Evolutionary conservation across 2,888 invertebrate species (phyloP), one percentile per base, ranked within the genome.

Genomic region (Allygus modestus): DNA sequence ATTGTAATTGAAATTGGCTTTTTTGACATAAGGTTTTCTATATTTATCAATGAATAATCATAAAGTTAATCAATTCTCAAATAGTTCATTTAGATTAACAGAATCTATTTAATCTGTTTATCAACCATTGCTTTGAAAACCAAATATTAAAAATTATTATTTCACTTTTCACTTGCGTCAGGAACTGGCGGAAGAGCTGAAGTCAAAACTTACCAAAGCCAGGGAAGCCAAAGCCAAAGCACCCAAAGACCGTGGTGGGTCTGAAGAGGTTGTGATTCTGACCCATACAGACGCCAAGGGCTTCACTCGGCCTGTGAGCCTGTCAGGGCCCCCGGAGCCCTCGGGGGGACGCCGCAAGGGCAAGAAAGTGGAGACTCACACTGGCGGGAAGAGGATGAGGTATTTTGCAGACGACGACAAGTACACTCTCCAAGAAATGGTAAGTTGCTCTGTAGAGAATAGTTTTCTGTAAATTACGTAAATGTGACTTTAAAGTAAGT

Each of bases 401-500:
- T 97, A 97, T 91, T 98, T 97, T 91, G 94, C 95, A 2, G 97
- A 98, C 91, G 98, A 98, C 92, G 97, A 97, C 90, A 95, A 95
- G 89, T 95, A 96, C 90, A 94, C 96, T 82, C 93, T 98, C 51
- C 93, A 96, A 89, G 93, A 96, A 90, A 95, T 98, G 95, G 96
- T 94, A 90, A 90, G 90, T 89, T 1, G 20, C 58, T 51, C n/a
- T 7, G 51, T 51, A n/a, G 51, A 51, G 51, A n/a, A 41, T 41
- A 12, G 41, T 41, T 41, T 41, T n/a, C n/a, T n/a, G n/a, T n/a
- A n/a, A n/a, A n/a, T n/a, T n/a, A n/a, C n/a, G n/a, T n/a, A n/a
- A n/a, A n/a, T n/a, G n/a, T n/a, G n/a, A n/a, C n/a, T n/a, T n/a
- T n/a, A n/a, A n/a, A n/a, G n/a, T n/a, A n/a, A n/a, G n/a, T n/a